Conservation (phyloP, 2,888 invertebrate genomes). For the Polyommatus icarus region DNA sequence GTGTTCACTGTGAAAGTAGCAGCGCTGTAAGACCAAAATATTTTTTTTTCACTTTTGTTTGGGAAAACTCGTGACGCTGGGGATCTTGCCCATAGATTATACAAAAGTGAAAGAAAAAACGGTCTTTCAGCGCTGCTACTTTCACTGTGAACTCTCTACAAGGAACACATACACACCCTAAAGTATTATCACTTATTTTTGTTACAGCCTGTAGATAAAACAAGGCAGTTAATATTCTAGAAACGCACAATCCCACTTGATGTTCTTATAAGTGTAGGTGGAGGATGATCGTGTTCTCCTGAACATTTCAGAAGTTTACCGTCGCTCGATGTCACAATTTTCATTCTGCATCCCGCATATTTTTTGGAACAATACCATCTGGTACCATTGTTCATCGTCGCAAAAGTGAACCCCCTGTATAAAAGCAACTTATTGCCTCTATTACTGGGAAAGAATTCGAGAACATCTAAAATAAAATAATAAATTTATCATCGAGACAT, state of each 20-base stretch:
- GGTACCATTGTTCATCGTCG: constrained; percentile 38
- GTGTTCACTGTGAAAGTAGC: no score
- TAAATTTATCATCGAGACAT: neutral
- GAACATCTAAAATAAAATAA: constrained; percentile 29
- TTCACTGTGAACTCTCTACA: no score
- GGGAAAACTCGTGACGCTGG: no score
- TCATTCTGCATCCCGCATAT: constrained; percentile 44
- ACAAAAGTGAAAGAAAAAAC: no score
- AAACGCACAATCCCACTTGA: constrained; percentile 33
- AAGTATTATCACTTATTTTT: no score
- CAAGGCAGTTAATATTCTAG: neutral
- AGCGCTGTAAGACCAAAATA: no score
- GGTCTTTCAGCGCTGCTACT: no score
- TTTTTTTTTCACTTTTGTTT: no score
- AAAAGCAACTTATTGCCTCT: constrained; percentile 45
- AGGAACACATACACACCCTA: no score
- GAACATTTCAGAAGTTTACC: constrained; percentile 34
- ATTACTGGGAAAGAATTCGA: constrained; percentile 34
- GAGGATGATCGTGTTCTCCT: constrained; percentile 41
- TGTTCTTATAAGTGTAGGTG: constrained; percentile 38
- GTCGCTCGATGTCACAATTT: constrained; percentile 38
- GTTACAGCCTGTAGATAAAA: no score
- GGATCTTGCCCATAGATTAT: no score
- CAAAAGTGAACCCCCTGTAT: constrained; percentile 48
- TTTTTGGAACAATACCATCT: constrained; percentile 45